Evolutionary conservation across 2,888 invertebrate genomes (phyloP).

Genomic region (Zaprionus obscuricornis): DNA sequence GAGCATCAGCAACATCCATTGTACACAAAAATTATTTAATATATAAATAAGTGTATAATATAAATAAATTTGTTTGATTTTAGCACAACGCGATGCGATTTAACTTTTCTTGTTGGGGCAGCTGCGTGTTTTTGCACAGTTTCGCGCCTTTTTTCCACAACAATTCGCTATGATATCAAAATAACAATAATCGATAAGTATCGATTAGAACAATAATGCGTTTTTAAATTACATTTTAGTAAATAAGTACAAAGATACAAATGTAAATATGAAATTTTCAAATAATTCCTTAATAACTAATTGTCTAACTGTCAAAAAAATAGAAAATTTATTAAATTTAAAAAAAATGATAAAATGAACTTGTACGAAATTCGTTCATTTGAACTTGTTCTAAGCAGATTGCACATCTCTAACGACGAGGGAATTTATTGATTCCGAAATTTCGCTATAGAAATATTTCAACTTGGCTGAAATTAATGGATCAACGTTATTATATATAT

Average conservation of each 20-base stretch:
- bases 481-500: not conserved
- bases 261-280: too few relatives aligned
- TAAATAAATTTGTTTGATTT: constrained; percentile 3
- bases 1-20: constrained; percentile 93
- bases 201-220: too few relatives aligned
- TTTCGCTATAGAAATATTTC: constrained; percentile 6
- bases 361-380: too few relatives aligned
- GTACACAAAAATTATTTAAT: constrained; percentile 33
- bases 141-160: constrained; percentile 61
- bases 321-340: too few relatives aligned
- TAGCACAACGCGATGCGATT: constrained; percentile 40
- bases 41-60: constrained; percentile 21
- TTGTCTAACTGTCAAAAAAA: too few relatives aligned
- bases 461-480: not conserved
- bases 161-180: constrained; percentile 20
- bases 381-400: too few relatives aligned
- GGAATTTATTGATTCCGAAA: constrained; percentile 44
- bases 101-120: constrained; percentile 15
- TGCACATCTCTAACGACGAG: constrained; percentile 23
- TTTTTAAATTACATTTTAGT: too few relatives aligned
- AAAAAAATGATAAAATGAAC: too few relatives aligned
- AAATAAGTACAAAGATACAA: too few relatives aligned
- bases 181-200: too few relatives aligned
- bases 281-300: too few relatives aligned
- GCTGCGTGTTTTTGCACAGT: constrained; percentile 54